Percentiles rank a stretch among this genome's conserved stretches.
phyloP scores from a whole-genome alignment of 1,140 invertebrate species.

The Platorchestia sp. region DNA sequence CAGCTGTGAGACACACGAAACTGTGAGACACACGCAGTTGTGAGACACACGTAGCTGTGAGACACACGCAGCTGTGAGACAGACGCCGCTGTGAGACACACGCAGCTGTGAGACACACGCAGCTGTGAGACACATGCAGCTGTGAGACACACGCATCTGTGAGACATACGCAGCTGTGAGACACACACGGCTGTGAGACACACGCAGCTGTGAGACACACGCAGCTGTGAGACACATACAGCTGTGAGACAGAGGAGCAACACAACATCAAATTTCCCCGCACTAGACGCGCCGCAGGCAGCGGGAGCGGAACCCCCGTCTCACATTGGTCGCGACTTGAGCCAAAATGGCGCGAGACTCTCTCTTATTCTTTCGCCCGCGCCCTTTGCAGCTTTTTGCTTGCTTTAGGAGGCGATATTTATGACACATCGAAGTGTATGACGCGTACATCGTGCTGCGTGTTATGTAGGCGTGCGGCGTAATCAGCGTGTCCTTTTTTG shows the following conservation, averaged over 20 bases:
- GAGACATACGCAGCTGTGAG: background rate
- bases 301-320: background rate
- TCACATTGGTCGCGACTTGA: background rate
- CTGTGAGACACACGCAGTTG: background rate
- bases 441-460: background rate
- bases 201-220: background rate
- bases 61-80: background rate
- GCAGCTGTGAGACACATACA: background rate
- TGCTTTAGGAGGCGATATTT: background rate
- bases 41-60: background rate
- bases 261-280: too few species aligned
- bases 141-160: background rate
- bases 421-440: background rate
- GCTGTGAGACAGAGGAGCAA: background rate
- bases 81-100: background rate
- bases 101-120: background rate
- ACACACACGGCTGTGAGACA: background rate
- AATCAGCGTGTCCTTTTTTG: background rate
- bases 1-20: background rate
- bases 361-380: too few species aligned
- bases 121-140: background rate
- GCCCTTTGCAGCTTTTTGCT: background rate
- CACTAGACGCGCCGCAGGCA: too few species aligned
- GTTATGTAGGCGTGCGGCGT: background rate
- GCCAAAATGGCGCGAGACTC: conserved; percentile 26